A percentile compares a stretch with the other conserved stretches of the same genome.
phyloP scores from a whole-genome alignment of 1,140 invertebrate species.

The Drosophila persimilis region DNA sequence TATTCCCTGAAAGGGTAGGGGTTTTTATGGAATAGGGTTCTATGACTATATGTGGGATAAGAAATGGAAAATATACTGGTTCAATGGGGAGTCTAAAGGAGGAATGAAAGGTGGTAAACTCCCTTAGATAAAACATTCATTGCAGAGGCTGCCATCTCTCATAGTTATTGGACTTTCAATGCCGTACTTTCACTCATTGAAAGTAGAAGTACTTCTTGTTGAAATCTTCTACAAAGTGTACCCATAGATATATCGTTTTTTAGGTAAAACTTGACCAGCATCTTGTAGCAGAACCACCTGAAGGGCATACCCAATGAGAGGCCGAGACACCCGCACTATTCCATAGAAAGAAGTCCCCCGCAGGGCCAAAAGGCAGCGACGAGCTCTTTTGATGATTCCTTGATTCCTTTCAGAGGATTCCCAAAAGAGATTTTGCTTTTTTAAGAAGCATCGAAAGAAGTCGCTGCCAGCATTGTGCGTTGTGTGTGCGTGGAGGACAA shows the following conservation, averaged over 20 bases:
- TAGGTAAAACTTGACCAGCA: conserved; percentile 25
- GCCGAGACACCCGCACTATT: conserved; percentile 53
- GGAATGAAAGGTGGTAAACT: too few species aligned
- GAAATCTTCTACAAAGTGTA: background rate
- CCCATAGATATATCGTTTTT: background rate
- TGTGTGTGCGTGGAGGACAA: conserved; percentile 50
- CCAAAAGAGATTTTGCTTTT: conserved; percentile 56
- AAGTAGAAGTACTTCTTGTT: too few species aligned
- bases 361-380: background rate
- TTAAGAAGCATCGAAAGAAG: conserved; percentile 35
- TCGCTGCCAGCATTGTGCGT: conserved; percentile 49
- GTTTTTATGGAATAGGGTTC: background rate
- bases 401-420: conserved; percentile 34
- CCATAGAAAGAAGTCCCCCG: conserved; percentile 11
- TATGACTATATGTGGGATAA: background rate
- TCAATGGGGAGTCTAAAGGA: background rate
- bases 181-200: too few species aligned
- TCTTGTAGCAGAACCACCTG: conserved; percentile 11
- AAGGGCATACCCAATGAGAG: conserved; percentile 32
- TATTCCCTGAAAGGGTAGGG: conserved; percentile 1
- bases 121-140: too few species aligned
- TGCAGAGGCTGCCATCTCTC: too few species aligned
- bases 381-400: conserved; percentile 36
- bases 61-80: background rate
- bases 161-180: too few species aligned